Percentiles rank a stretch among this genome's conserved stretches.
These are phyloP conservation scores for Coreius guichenoti DNA, from an alignment of 2,797 vertebrate species.

Conservation along the genomic window DNA sequence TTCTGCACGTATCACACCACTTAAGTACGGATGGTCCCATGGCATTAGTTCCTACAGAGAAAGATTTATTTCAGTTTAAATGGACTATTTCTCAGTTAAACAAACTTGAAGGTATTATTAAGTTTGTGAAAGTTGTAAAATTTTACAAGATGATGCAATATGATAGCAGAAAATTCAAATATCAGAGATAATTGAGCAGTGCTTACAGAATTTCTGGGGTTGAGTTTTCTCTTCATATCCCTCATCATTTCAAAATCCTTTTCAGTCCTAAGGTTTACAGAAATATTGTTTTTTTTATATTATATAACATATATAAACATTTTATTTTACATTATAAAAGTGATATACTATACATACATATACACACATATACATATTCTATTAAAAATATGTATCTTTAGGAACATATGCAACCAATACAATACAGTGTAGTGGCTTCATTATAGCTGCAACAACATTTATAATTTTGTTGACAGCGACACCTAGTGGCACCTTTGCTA, in stretches of 20 bases:
- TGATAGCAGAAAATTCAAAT: background rate
- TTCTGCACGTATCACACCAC: constrained; percentile 91
- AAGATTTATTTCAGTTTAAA: constrained; percentile 18
- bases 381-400: background rate
- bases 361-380: background rate
- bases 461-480: constrained; percentile 47
- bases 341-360: background rate
- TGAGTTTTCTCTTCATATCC: constrained; percentile 90
- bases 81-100: background rate
- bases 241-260: constrained; percentile 94
- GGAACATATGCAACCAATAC: background rate
- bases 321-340: background rate
- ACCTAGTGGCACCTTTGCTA: constrained; percentile 50
- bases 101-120: background rate
- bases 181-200: background rate
- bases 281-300: constrained; percentile 3
- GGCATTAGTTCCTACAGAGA: constrained; percentile 89
- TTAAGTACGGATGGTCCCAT: constrained; percentile 96
- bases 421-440: background rate
- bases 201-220: constrained; percentile 88
- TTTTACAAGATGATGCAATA: background rate
- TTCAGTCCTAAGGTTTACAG: constrained; percentile 80
- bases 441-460: background rate
- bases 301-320: background rate
- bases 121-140: background rate